Evolutionary conservation across 2,797 vertebrate genomes (phyloP).

Genomic region (Eurystomus glaucurus): DNA sequence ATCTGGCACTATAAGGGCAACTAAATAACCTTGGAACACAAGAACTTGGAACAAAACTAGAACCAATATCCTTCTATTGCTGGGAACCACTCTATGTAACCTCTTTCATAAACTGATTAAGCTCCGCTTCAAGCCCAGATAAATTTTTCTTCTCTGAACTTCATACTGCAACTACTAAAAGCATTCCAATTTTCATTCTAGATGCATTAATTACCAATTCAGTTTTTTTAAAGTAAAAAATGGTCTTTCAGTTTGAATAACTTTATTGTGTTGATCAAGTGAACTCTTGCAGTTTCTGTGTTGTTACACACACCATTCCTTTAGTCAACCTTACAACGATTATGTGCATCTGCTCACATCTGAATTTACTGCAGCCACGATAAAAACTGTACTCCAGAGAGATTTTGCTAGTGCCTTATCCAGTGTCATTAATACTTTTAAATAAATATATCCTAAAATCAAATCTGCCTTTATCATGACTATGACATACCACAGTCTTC

Average conservation of each 20-base stretch:
- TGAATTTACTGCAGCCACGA: not conserved
- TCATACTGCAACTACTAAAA: not conserved
- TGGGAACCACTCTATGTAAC: not conserved
- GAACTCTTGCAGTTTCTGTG: not conserved
- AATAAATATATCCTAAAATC: not conserved
- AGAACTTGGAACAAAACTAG: not conserved
- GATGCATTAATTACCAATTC: not conserved
- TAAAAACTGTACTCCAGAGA: not conserved
- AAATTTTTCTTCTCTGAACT: not conserved
- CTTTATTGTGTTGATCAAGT: not conserved
- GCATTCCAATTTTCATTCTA: not conserved
- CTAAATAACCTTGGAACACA: not conserved
- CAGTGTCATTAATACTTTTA: not conserved
- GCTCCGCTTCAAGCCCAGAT: not conserved
- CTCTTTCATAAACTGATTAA: not conserved
- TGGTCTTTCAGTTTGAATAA: not conserved
- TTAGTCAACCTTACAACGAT: not conserved
- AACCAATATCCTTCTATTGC: not conserved
- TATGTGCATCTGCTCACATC: not conserved
- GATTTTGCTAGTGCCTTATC: not conserved
- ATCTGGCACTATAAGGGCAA: not conserved
- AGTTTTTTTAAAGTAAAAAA: not conserved
- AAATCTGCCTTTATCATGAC: not conserved
- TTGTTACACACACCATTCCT: not conserved
- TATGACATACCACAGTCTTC: not conserved